Evolutionary conservation across 2,888 invertebrate genomes (phyloP).

Genomic region (Plusia festucae): DNA sequence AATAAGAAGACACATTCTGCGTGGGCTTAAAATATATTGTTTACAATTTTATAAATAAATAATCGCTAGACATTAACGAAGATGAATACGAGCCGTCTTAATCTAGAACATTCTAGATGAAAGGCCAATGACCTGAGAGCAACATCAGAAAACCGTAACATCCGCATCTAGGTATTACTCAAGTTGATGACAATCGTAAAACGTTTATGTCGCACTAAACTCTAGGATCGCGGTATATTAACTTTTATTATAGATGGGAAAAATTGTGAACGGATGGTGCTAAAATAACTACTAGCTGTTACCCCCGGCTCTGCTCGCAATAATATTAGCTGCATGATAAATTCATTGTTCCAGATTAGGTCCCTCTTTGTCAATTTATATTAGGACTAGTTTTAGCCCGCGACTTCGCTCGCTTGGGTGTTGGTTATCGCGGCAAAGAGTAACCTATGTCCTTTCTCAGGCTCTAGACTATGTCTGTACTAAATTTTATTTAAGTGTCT

Average conservation of each 20-base stretch:
- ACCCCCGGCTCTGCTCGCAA: too few species aligned
- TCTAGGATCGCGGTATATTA: conserved; percentile 39
- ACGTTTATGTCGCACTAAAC: conserved; percentile 56
- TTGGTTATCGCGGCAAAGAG: too few species aligned
- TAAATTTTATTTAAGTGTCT: too few species aligned
- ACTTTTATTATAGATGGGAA: conserved; percentile 31
- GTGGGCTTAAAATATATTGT: conserved; percentile 11
- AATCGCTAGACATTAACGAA: background rate
- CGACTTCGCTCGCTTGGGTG: too few species aligned
- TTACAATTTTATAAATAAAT: background rate
- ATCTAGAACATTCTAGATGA: conserved; percentile 37
- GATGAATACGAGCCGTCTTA: background rate
- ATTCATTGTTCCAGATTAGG: too few species aligned
- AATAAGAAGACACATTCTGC: background rate
- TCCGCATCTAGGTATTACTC: conserved; percentile 44
- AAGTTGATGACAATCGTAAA: conserved; percentile 61
- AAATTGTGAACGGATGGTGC: conserved; percentile 8
- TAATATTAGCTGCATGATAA: too few species aligned
- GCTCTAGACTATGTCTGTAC: too few species aligned
- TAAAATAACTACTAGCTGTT: background rate
- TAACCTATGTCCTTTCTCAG: too few species aligned
- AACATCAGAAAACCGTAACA: conserved; percentile 25
- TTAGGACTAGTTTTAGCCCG: too few species aligned
- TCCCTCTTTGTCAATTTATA: too few species aligned
- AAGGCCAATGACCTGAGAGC: conserved; percentile 38